Evolutionary conservation across 2,888 invertebrate genomes (phyloP).

Genomic region (Eupithecia tripunctaria): DNA sequence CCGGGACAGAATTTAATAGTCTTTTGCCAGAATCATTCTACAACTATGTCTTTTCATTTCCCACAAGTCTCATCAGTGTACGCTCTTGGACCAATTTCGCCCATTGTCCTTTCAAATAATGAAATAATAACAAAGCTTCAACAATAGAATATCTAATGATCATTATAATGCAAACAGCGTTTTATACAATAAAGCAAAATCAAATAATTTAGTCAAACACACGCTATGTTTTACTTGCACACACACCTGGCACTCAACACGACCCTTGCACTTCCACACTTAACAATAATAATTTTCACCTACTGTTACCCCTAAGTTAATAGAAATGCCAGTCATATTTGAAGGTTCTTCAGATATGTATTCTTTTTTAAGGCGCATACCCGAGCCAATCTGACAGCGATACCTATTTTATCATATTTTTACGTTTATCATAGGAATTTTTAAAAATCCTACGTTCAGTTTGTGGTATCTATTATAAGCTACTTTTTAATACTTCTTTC

Average conservation of each 20-base stretch:
- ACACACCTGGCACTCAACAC: conserved; percentile 25
- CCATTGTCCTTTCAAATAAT: conserved; percentile 12
- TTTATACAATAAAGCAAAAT: background rate
- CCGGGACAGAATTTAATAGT: too few relatives aligned
- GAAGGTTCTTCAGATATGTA: background rate
- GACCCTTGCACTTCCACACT: conserved; percentile 21
- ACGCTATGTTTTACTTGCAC: conserved; percentile 26
- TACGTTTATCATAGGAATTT: too few relatives aligned
- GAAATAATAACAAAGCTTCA: conserved; percentile 17
- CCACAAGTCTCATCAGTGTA: too few relatives aligned
- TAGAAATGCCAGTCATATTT: conserved; percentile 12
- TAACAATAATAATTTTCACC: conserved; percentile 14
- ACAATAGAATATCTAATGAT: conserved; percentile 14
- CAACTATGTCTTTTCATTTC: too few relatives aligned
- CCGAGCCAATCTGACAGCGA: too few relatives aligned
- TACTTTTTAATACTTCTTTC: too few relatives aligned
- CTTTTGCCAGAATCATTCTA: too few relatives aligned
- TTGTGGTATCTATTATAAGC: too few relatives aligned
- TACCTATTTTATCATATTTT: too few relatives aligned
- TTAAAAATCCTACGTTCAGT: too few relatives aligned
- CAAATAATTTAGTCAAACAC: conserved; percentile 21
- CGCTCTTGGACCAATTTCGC: too few relatives aligned
- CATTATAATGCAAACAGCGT: background rate
- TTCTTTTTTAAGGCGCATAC: too few relatives aligned
- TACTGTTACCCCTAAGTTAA: conserved; percentile 7